Evolutionary conservation across 2,797 vertebrate genomes (phyloP).

Genomic region (Champsocephalus esox): DNA sequence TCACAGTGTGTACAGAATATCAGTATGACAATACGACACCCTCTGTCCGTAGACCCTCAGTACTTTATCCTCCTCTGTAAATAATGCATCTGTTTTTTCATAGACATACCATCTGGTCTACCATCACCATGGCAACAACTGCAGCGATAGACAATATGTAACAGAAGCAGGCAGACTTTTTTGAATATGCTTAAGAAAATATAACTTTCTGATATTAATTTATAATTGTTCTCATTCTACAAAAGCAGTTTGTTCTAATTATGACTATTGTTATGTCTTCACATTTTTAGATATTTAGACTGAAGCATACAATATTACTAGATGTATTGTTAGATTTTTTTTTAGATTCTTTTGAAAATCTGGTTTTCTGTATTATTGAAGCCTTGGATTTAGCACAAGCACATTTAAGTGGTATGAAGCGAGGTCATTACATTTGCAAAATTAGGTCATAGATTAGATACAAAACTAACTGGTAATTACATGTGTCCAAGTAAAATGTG

Average conservation of each 20-base stretch:
- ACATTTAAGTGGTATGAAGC: not conserved
- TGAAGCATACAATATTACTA: not conserved
- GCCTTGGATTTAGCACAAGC: constrained; percentile 9
- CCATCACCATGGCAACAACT: constrained; percentile 69
- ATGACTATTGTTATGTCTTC: not conserved
- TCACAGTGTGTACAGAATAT: too few relatives aligned
- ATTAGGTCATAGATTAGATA: constrained; percentile 2
- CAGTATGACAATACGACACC: too few relatives aligned
- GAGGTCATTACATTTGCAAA: constrained; percentile 13
- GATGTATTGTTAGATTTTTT: not conserved
- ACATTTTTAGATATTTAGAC: not conserved
- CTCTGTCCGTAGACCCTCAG: too few relatives aligned
- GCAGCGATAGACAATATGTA: constrained; percentile 42
- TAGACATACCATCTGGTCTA: constrained; percentile 46
- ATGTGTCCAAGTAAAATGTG: not conserved
- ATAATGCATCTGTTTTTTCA: constrained; percentile 34
- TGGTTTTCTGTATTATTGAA: not conserved
- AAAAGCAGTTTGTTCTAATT: not conserved
- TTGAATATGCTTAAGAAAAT: not conserved
- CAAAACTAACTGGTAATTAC: not conserved
- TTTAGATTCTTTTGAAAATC: constrained; percentile 7
- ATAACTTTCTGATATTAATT: not conserved
- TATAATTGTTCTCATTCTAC: not conserved
- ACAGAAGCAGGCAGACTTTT: constrained; percentile 14
- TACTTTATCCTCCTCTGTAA: too few relatives aligned